These are phyloP conservation scores for Acanthococcus lagerstroemiae DNA, from an alignment of 2,888 invertebrate species.

Conservation along the genomic window DNA sequence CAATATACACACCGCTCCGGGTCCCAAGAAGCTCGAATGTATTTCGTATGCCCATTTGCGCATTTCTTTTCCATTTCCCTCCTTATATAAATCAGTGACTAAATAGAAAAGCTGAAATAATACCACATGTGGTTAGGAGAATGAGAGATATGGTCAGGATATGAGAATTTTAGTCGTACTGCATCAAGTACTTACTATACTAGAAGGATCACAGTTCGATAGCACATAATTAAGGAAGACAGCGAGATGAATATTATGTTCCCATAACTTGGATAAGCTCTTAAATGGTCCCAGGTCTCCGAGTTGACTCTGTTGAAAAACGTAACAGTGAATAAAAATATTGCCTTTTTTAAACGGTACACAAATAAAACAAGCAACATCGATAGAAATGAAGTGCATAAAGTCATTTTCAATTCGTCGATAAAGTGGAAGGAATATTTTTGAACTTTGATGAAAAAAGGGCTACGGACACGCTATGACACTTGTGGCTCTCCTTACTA, in stretches of 20 bases:
- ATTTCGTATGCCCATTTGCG: conserved; percentile 99
- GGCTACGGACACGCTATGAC: too few relatives aligned
- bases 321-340: too few relatives aligned
- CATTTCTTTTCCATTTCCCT: conserved; percentile 78
- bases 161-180: too few relatives aligned
- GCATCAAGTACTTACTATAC: conserved; percentile 51
- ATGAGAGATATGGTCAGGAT: too few relatives aligned
- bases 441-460: too few relatives aligned
- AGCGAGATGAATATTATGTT: conserved; percentile 81
- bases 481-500: too few relatives aligned
- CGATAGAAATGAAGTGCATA: neutral
- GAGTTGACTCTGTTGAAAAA: conserved; percentile 52
- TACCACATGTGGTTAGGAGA: too few relatives aligned
- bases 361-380: too few relatives aligned
- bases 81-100: conserved; percentile 80
- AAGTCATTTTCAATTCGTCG: neutral
- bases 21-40: conserved; percentile 88
- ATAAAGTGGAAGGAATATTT: too few relatives aligned
- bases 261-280: conserved; percentile 66
- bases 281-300: conserved; percentile 86
- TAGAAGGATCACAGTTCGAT: conserved; percentile 70
- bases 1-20: conserved; percentile 65
- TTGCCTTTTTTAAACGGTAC: too few relatives aligned
- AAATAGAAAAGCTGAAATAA: conserved; percentile 65
- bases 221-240: conserved; percentile 88